Conservation (phyloP, 2,113 vertebrate species). For the Xiphias gladius region DNA sequence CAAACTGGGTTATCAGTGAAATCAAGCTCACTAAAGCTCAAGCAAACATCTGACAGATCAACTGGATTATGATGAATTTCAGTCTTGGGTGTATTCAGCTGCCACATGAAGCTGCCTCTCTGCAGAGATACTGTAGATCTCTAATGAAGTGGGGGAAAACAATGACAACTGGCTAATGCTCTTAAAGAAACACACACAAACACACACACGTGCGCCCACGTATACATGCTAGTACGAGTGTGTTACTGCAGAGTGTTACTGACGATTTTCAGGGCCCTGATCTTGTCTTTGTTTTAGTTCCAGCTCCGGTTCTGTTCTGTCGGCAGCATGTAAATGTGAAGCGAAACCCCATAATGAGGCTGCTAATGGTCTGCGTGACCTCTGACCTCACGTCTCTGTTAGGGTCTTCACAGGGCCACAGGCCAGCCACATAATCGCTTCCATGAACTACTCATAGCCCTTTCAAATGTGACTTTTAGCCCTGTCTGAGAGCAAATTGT, state of each 20-base stretch:
- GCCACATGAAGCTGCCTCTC: constrained; percentile 53
- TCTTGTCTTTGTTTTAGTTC: constrained; percentile 29
- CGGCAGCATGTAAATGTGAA: constrained; percentile 66
- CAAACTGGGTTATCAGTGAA: constrained; percentile 72
- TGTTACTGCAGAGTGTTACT: constrained; percentile 14
- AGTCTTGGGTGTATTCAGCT: constrained; percentile 66
- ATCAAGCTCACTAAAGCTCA: constrained; percentile 58
- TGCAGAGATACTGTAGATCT: constrained; percentile 43
- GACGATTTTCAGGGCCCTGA: constrained; percentile 28
- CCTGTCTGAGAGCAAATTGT: constrained; percentile 81
- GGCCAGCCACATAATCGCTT: constrained; percentile 80
- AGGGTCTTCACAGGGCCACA: constrained; percentile 70
- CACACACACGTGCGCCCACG: background rate
- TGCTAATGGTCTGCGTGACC: constrained; percentile 81
- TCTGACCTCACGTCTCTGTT: constrained; percentile 69
- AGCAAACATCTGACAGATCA: constrained; percentile 71
- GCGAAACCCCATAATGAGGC: constrained; percentile 69
- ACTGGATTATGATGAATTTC: constrained; percentile 71
- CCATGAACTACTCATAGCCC: constrained; percentile 81
- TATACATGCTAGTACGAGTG: background rate
- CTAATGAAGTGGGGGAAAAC: constrained; percentile 52
- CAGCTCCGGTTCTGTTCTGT: constrained; percentile 31
- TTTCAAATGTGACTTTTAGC: constrained; percentile 79
- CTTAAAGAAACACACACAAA: constrained; percentile 48
- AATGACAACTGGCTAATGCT: constrained; percentile 56